Evolutionary conservation across 2,888 invertebrate species (phyloP).

Genomic region (Xestia sexstrigata): DNA sequence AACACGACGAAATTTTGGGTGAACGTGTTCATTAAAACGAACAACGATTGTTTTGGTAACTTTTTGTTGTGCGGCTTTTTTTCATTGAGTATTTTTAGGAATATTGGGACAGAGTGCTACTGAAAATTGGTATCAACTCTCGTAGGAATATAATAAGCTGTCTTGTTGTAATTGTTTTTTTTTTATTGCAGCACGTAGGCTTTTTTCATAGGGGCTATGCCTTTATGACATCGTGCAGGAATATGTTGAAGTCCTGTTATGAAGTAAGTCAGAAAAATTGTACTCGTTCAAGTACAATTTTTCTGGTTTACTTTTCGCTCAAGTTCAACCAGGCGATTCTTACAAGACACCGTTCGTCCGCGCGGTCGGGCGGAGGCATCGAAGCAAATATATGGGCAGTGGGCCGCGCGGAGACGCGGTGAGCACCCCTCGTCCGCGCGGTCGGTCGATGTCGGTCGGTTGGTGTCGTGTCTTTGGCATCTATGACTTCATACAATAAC

Average conservation of each 20-base stretch:
- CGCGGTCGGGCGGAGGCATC: neutral
- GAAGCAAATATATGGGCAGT: too few relatives aligned
- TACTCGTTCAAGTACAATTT: neutral
- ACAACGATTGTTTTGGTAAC: conserved; percentile 24
- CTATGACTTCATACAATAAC: too few relatives aligned
- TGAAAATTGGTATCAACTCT: neutral
- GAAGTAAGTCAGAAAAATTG: neutral
- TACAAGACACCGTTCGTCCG: neutral
- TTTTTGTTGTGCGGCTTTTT: conserved; percentile 20
- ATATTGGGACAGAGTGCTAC: neutral
- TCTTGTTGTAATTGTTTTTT: neutral
- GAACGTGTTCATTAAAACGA: conserved; percentile 42
- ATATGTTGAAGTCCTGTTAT: too few relatives aligned
- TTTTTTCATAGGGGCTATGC: neutral
- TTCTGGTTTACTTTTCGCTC: too few relatives aligned
- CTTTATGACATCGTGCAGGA: neutral
- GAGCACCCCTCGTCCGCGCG: too few relatives aligned
- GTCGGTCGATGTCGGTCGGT: too few relatives aligned
- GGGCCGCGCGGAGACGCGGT: too few relatives aligned
- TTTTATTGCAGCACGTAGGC: too few relatives aligned
- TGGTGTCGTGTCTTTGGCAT: too few relatives aligned
- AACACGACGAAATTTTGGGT: conserved; percentile 14
- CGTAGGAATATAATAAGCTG: neutral
- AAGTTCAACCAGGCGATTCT: neutral
- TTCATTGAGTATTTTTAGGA: neutral